A percentile compares a stretch with the other conserved stretches of the same genome.
Conservation (phyloP, 2,113 vertebrate genomes). For the Eretmochelys imbricata region DNA sequence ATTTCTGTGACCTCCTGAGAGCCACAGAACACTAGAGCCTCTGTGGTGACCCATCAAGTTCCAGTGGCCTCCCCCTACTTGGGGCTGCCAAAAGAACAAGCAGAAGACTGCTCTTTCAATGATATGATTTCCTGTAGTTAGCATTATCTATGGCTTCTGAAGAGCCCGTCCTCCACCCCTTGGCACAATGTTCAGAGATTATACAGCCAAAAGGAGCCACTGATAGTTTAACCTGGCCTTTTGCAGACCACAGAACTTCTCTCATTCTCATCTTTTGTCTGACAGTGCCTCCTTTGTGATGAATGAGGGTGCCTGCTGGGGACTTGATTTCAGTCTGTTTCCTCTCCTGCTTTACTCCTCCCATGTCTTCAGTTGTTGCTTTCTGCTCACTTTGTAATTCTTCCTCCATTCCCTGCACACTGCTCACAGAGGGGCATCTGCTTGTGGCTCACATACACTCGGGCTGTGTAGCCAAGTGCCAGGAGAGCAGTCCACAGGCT, state of each 20-base stretch:
- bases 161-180: fast-evolving
- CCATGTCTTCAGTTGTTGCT: not conserved
- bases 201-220: not conserved
- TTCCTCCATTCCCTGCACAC: not conserved
- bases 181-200: not conserved
- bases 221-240: not conserved
- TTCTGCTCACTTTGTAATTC: not conserved
- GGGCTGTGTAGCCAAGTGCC: fast-evolving
- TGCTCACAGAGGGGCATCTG: not conserved
- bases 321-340: not conserved
- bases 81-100: not conserved
- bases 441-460: not conserved
- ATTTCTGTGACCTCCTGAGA: not conserved
- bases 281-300: not conserved
- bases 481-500: fast-evolving
- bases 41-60: not conserved
- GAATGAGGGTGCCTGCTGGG: not conserved
- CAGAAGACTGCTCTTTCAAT: fast-evolving
- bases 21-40: not conserved
- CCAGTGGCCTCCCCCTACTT: not conserved
- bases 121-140: not conserved
- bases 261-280: not conserved
- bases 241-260: not conserved
- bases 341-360: not conserved
- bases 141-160: not conserved